Evolutionary conservation across 2,888 invertebrate genomes (phyloP), one percentile per base, ranked within the genome.

Genomic region (Temnothorax unifasciatus): DNA sequence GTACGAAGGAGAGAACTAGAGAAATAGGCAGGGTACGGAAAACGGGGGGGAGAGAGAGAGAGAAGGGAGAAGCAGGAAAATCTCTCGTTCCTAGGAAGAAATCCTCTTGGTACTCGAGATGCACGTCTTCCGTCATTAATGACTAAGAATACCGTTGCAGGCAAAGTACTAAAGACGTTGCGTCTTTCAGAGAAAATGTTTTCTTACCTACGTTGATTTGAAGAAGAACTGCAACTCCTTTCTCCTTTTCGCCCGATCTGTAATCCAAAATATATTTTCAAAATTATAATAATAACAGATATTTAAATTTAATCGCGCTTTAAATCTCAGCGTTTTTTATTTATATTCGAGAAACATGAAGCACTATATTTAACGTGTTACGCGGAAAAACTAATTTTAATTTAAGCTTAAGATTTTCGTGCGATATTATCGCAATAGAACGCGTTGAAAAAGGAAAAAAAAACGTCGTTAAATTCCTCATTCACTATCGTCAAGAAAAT

Each of bases 71-170:
- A 64, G 57, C 75, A 50, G 71, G 76, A 86, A 82, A 59, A 63
- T 86, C 64, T 84, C 52, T 47, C 63, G 57, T 83, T 86, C 21
- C 82, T 71, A 61, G 34, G 71, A 82, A 76, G 84, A 77, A 85
- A 79, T 89, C 75, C 85, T 69, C 71, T 82, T 85, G 75, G 63
- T 69, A 50, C 50, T 59, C 63, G 77, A 54, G 79, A 86, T 82
- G 73, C 82, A 76, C 82, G 82, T 87, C 83, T 71, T 59, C 38
- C 61, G 64, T 81, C 83, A 83, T 81, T 86, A 87, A 73, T 82
- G 74, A 83, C 75, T 83, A 81, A 84, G 77, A 83, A 75, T 57
- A 74, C 59, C 47, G 86, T 50, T 54, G 41, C 47, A 54, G 38
- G n/a, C 41, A 63, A 75, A 69, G 61, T 38, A 34, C 47, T 61